Base-by-base conservation (phyloP, 2,888 invertebrate genomes). In the Platerodrilus igneus region DNA sequence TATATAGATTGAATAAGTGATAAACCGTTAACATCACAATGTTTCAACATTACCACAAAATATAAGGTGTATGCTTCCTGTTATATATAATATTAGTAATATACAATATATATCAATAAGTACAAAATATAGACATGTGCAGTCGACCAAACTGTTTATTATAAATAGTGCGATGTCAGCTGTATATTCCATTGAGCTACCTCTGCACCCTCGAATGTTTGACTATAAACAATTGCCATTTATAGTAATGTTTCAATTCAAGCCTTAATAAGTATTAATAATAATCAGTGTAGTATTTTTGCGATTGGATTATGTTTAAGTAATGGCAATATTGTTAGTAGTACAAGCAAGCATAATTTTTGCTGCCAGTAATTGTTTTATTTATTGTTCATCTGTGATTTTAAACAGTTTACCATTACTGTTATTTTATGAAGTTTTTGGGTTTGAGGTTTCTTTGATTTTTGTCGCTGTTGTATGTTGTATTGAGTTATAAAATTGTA, bases 51-150 rank as follows among this genome's bases (percentile, higher is more conserved):
- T 28, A 28, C 16, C 28, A 28, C 31, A 20, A 45, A 50, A 49
- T 52, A 59, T 56, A 61, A 62, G 64, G 64, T 64, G 57, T 63
- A 65, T 66, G 64, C 65, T 66, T 66, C 65, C 65, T 66, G 61
- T 65, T 65, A 56, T 56, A 59, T 57, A 54, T 56, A 54, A 53
- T 56, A 52, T 55, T 16, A 28, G n/a, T 28, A 28, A 49, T 56
- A 59, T 59, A 63, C 62, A 63, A 60, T 64, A 64, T 64, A 63
- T 63, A 63, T 63, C 57, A 59, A 62, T 64, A 63, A 65, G 64
- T 65, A 65, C 64, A 65, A 64, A 63, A 58, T 57, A 57, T 53
- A 47, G 48, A 56, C 40, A 33, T 29, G 33, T 40, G 40, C 59
- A 57, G 60, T 62, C 57, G 61, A 62, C 63, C 57, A 58, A 58